phyloP scores from a whole-genome alignment of 2,888 invertebrate species.

The Pegoplata infirma region DNA sequence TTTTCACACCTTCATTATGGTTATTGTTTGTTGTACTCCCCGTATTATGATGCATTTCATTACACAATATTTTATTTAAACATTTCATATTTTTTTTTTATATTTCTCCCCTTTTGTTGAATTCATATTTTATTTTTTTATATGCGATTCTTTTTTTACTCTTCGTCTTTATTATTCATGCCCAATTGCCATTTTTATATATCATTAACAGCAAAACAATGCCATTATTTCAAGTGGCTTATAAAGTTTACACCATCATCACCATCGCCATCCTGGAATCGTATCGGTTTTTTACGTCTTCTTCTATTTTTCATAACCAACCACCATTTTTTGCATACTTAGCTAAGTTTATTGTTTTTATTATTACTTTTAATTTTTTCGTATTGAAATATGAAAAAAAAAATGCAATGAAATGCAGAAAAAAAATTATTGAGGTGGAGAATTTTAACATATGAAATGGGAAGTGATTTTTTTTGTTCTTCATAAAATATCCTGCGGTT shows the following conservation, averaged over 20 bases:
- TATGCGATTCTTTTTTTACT: background rate
- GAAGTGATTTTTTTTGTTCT: constrained; percentile 17
- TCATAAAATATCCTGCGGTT: constrained; percentile 54
- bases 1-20: constrained; percentile 72
- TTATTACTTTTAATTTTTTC: constrained; percentile 3
- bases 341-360: constrained; percentile 5
- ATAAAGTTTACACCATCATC: constrained; percentile 49
- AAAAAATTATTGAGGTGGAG: constrained; percentile 40
- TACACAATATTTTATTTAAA: constrained; percentile 60
- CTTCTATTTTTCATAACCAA: constrained; percentile 2
- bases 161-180: constrained; percentile 32
- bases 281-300: background rate
- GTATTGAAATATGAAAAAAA: constrained; percentile 15
- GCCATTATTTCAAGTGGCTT: constrained; percentile 60
- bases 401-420: constrained; percentile 41
- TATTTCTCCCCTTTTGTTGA: constrained; percentile 14
- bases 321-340: constrained; percentile 58
- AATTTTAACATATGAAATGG: constrained; percentile 31
- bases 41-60: constrained; percentile 39
- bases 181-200: constrained; percentile 63
- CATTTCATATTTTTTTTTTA: constrained; percentile 44
- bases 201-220: constrained; percentile 61
- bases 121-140: constrained; percentile 5
- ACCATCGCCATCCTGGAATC: background rate
- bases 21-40: constrained; percentile 1